phyloP scores from a whole-genome alignment of 1,140 invertebrate genomes.

The Drosophila pectinifera region DNA sequence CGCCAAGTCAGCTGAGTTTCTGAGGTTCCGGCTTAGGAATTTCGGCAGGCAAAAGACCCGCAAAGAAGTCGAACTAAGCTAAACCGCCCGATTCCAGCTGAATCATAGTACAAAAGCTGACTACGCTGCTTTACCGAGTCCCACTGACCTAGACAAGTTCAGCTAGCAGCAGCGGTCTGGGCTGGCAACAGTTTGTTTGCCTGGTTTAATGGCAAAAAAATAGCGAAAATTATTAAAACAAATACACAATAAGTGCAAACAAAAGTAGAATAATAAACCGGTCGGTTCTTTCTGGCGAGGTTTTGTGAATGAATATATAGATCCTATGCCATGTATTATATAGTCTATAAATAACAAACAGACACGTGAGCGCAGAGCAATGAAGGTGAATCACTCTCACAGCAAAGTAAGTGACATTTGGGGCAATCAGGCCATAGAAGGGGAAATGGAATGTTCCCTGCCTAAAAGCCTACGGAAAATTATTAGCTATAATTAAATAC shows the following conservation, averaged over 20 bases:
- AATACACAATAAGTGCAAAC: slow-evolving; percentile 31
- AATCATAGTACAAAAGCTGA: slow-evolving; percentile 30
- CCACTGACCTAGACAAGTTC: slow-evolving; percentile 47
- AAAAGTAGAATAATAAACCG: slow-evolving; percentile 46
- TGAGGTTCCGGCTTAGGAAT: slow-evolving; percentile 32
- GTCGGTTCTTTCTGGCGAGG: slow-evolving; percentile 14
- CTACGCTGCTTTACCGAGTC: slow-evolving; percentile 23
- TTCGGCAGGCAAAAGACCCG: not conserved
- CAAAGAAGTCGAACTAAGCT: not conserved
- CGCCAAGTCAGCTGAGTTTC: slow-evolving; percentile 25
- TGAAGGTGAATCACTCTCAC: slow-evolving; percentile 26
- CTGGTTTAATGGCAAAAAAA: not conserved
- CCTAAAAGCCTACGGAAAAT: not conserved
- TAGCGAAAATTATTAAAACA: slow-evolving; percentile 35
- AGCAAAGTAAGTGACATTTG: slow-evolving; percentile 27
- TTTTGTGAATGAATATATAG: slow-evolving; percentile 43
- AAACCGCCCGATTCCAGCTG: slow-evolving; percentile 27
- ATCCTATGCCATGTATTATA: slow-evolving; percentile 20
- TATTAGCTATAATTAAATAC: slow-evolving; percentile 2
- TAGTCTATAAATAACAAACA: slow-evolving; percentile 29
- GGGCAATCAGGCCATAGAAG: slow-evolving; percentile 13
- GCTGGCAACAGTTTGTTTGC: slow-evolving; percentile 22
- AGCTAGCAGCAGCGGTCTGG: not conserved
- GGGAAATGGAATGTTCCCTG: not conserved
- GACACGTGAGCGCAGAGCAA: slow-evolving; percentile 38